Evolutionary conservation across 1,140 invertebrate species (phyloP), one percentile per base, ranked within the genome.

Genomic region (Epicauta chinensis): DNA sequence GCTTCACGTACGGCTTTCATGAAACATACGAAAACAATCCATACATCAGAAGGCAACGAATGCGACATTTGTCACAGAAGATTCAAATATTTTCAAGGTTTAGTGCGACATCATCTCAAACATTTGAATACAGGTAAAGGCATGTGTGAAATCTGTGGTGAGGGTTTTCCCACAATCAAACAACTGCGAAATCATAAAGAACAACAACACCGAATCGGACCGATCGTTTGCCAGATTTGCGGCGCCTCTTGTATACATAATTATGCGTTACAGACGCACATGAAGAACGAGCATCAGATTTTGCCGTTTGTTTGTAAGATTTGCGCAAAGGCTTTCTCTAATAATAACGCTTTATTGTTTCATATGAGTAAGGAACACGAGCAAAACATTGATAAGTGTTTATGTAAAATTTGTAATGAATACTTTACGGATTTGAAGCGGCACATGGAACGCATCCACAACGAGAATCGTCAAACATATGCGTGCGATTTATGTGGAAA

Each of bases 61-160:
- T 77, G 76, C 47, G 68, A 75, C n/a, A 68, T 69, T 13, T 77
- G 76, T 46, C 63, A 68, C 3, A 76, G 75, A 53, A 3, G 23
- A 3, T 23, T 23, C 4, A 23, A 23, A 23, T 5, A 23, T 5
- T 23, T 5, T 7, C 23, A 23, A 23, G 7, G 23, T 23, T 23
- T 23, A 3, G 7, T 23, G 4, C 71, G 78, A 7, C 77, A 80
- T 12, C 78, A 82, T 51, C 74, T 77, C n/a, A 77, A 77, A 15
- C 75, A 82, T 51, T 67, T 56, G 61, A 68, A 16, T 72, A 75
- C 49, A 60, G 67, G 10, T 51, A 60, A 38, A 59, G 58, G 1
- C 66, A 68, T 44, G 61, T 75, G 65, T 7, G 23, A 23, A 23
- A 23, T 7, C n/a, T n/a, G n/a, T n/a, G n/a, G n/a, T n/a, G n/a